Evolutionary conservation across 2,113 vertebrate genomes (phyloP).

Genomic region (Entelurus aequoreus): DNA sequence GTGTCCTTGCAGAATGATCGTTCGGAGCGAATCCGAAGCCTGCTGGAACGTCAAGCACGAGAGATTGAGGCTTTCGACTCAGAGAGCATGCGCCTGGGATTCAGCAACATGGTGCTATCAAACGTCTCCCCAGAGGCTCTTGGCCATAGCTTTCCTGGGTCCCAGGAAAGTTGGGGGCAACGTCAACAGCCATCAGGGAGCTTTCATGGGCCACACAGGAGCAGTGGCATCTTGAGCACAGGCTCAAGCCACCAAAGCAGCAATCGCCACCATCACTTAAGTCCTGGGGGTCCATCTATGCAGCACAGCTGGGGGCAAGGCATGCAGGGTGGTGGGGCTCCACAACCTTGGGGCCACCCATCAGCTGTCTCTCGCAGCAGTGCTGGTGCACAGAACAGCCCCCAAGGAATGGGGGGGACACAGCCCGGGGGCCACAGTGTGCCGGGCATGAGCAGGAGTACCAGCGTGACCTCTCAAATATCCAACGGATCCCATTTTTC

Average conservation of each 20-base stretch:
- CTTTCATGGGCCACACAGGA: conserved; percentile 84
- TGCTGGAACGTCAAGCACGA: conserved; percentile 93
- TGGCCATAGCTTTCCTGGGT: conserved; percentile 94
- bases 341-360: conserved; percentile 87
- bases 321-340: conserved; percentile 78
- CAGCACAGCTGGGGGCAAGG: conserved; percentile 89
- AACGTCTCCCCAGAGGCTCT: conserved; percentile 93
- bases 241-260: conserved; percentile 74
- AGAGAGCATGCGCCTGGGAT: conserved; percentile 97
- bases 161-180: conserved; percentile 81
- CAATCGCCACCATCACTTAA: conserved; percentile 80
- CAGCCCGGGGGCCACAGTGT: conserved; percentile 91
- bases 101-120: conserved; percentile 98
- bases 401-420: conserved; percentile 95
- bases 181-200: conserved; percentile 67
- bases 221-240: conserved; percentile 45
- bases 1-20: conserved; percentile 90
- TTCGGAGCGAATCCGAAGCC: conserved; percentile 88
- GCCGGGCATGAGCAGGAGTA: conserved; percentile 97
- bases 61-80: conserved; percentile 99
- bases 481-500: conserved; percentile 99
- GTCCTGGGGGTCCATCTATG: conserved; percentile 83
- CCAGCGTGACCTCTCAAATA: conserved; percentile 98
- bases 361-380: conserved; percentile 80
- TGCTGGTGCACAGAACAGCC: conserved; percentile 91